Percentiles rank a stretch among this genome's conserved stretches.
Evolutionary conservation across 2,888 invertebrate species (phyloP).

Genomic region (Brachyptera putata): DNA sequence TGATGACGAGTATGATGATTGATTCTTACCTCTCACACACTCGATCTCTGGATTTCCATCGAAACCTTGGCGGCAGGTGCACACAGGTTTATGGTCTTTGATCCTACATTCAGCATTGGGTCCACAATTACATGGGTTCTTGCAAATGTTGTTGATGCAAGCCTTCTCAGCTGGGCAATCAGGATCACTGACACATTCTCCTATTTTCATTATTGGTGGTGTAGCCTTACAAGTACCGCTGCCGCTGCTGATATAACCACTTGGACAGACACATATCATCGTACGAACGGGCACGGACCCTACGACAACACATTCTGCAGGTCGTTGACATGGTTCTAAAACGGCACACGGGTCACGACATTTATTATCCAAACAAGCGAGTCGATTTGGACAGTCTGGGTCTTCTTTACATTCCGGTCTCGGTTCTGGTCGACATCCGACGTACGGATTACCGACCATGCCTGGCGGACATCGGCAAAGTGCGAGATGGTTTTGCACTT

Average conservation of each 20-base stretch:
- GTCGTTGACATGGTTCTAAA: slow-evolving; percentile 72
- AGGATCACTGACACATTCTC: slow-evolving; percentile 68
- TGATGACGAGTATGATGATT: too few relatives aligned
- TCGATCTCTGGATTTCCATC: slow-evolving; percentile 81
- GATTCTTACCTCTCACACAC: slow-evolving; percentile 63
- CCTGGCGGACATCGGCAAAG: slow-evolving; percentile 80
- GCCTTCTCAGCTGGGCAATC: slow-evolving; percentile 75
- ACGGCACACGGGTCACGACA: slow-evolving; percentile 80
- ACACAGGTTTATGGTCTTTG: slow-evolving; percentile 80
- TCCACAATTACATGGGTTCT: slow-evolving; percentile 81
- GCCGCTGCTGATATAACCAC: slow-evolving; percentile 81
- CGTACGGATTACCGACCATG: slow-evolving; percentile 73
- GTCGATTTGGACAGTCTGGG: slow-evolving; percentile 71
- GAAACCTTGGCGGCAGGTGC: slow-evolving; percentile 77
- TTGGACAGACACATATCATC: slow-evolving; percentile 85
- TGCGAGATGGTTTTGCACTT: slow-evolving; percentile 74
- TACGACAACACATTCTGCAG: slow-evolving; percentile 76
- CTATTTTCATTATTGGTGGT: slow-evolving; percentile 56
- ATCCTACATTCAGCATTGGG: slow-evolving; percentile 80
- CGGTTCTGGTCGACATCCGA: slow-evolving; percentile 69
- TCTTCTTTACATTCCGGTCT: slow-evolving; percentile 75
- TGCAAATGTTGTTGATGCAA: slow-evolving; percentile 75
- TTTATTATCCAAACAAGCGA: slow-evolving; percentile 75
- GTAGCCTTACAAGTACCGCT: slow-evolving; percentile 74
- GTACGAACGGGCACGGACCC: slow-evolving; percentile 79